A percentile compares a stretch with the other conserved stretches of the same genome.
phyloP scores from a whole-genome alignment of 53 echinoderm and acorn worm genomes.

The Holothuria leucospilota region DNA sequence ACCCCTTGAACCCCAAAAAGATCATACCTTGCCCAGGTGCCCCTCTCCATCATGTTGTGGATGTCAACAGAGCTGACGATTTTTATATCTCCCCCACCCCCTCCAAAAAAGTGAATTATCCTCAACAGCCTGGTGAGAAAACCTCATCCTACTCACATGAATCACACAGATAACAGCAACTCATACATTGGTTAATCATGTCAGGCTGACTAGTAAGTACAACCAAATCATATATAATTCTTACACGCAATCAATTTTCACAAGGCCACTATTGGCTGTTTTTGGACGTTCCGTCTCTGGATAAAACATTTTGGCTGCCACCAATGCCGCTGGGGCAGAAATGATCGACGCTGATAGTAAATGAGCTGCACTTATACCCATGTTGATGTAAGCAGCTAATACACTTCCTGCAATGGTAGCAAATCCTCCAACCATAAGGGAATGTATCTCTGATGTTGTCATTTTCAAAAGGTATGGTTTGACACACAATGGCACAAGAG shows the following conservation, averaged over 20 bases:
- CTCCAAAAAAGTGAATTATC: too few species aligned
- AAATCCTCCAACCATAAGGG: slow-evolving; percentile 85
- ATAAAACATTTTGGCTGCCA: slow-evolving; percentile 86
- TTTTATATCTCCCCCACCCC: too few species aligned
- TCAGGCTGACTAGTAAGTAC: too few species aligned
- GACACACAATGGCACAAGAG: slow-evolving; percentile 87
- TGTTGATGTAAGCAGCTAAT: slow-evolving; percentile 85
- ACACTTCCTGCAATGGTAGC: slow-evolving; percentile 96
- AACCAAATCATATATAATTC: neutral
- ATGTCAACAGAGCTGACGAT: too few species aligned
- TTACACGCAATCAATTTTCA: slow-evolving; percentile 12
- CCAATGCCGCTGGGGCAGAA: slow-evolving; percentile 94
- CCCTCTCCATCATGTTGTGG: too few species aligned
- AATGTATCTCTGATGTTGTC: slow-evolving; percentile 89
- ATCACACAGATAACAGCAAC: too few species aligned
- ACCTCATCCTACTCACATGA: too few species aligned
- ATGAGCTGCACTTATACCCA: slow-evolving; percentile 89
- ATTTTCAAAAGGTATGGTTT: slow-evolving; percentile 91
- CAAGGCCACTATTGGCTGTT: slow-evolving; percentile 49
- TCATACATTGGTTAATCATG: too few species aligned
- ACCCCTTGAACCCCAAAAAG: too few species aligned
- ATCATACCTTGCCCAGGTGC: too few species aligned
- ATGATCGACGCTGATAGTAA: slow-evolving; percentile 94
- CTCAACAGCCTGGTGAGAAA: too few species aligned
- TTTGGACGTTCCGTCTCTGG: slow-evolving; percentile 87